Evolutionary conservation across 2,113 vertebrate species (phyloP).

Genomic region (Bujurquina vittata): DNA sequence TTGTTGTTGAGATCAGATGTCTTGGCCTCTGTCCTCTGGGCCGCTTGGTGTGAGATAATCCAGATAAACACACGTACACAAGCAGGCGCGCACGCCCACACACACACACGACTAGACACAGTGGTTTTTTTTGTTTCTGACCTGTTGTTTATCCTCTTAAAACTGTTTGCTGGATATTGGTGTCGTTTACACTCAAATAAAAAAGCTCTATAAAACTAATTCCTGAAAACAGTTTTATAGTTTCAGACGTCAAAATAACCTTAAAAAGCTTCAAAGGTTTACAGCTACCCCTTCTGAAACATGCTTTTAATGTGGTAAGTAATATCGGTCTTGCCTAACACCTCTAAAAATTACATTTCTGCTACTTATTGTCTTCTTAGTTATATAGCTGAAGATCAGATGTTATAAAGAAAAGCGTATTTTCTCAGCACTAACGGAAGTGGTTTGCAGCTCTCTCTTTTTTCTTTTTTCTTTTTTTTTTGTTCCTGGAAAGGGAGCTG

Average conservation of each 20-base stretch:
- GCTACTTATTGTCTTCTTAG: neutral
- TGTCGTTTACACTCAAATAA: slow-evolving; percentile 18
- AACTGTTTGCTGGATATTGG: slow-evolving; percentile 17
- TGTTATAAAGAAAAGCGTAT: neutral
- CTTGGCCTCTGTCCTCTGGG: slow-evolving; percentile 12
- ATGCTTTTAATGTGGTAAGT: neutral
- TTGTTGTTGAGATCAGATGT: slow-evolving; percentile 39
- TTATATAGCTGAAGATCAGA: neutral
- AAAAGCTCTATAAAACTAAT: slow-evolving; percentile 9
- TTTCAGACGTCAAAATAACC: neutral
- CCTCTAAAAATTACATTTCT: neutral
- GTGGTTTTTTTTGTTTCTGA: slow-evolving; percentile 12
- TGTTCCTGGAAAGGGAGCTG: slow-evolving; percentile 6
- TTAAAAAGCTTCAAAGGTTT: neutral
- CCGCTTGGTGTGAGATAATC: slow-evolving; percentile 53
- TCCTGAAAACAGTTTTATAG: neutral
- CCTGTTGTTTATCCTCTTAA: slow-evolving; percentile 39
- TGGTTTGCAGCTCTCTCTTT: neutral
- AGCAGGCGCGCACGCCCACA: neutral
- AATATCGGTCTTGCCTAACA: neutral
- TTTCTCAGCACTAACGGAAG: neutral
- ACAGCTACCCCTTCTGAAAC: neutral
- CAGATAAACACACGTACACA: slow-evolving; percentile 27
- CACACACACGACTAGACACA: neutral
- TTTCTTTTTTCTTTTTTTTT: neutral